phyloP scores from a whole-genome alignment of 2,888 invertebrate species.

The Pyrochroa serraticornis region DNA sequence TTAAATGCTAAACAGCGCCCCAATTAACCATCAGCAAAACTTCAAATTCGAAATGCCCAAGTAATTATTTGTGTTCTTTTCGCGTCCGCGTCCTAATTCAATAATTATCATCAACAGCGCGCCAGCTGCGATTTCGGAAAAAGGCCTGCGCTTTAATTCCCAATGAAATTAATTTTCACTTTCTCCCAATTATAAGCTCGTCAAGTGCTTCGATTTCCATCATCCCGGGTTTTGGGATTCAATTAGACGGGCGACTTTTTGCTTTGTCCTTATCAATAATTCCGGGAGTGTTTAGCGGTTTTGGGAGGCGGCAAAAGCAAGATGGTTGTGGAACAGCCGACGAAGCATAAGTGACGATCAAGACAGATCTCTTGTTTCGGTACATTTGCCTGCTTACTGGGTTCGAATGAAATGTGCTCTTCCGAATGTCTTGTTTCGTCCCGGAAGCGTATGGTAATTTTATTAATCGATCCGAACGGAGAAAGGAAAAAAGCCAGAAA shows the following conservation, averaged over 20 bases:
- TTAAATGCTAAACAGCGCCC: constrained; percentile 12
- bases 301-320: constrained; percentile 20
- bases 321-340: constrained; percentile 31
- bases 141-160: not conserved
- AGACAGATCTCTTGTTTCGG: constrained; percentile 34
- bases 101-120: constrained; percentile 12
- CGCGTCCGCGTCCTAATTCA: not conserved
- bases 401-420: constrained; percentile 14
- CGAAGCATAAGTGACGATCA: constrained; percentile 35
- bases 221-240: constrained; percentile 18
- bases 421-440: constrained; percentile 19
- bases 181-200: constrained; percentile 26
- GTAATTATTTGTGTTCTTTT: not conserved
- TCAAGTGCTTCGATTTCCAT: constrained; percentile 26
- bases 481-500: too few relatives aligned
- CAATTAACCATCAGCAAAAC: constrained; percentile 8
- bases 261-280: constrained; percentile 24
- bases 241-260: constrained; percentile 24
- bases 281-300: constrained; percentile 6
- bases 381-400: constrained; percentile 28
- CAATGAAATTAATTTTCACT: constrained; percentile 25
- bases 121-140: constrained; percentile 12
- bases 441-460: constrained; percentile 8
- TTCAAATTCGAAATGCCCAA: constrained; percentile 1
- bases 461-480: not conserved